Percentiles rank a stretch among this genome's conserved stretches.
phyloP scores from a whole-genome alignment of 2,888 invertebrate species.

The Clivina fossor region DNA sequence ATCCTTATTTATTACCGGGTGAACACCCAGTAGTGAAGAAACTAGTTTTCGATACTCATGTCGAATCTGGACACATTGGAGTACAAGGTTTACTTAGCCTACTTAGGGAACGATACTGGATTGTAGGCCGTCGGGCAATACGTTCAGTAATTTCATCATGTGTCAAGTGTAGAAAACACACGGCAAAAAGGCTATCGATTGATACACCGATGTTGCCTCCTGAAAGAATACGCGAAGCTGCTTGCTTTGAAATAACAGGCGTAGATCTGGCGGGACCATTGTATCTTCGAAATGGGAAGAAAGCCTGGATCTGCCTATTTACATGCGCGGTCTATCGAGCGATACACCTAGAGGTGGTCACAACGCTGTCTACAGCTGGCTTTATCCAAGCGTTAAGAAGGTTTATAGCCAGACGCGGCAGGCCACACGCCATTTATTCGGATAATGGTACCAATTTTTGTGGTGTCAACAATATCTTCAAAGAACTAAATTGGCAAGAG shows the following conservation, averaged over 20 bases:
- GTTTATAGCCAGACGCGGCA: conserved; percentile 44
- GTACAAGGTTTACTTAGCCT: conserved; percentile 36
- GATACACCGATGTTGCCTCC: conserved; percentile 42
- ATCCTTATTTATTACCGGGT: conserved; percentile 41
- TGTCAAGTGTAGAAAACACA: conserved; percentile 38
- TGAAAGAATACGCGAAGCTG: conserved; percentile 42
- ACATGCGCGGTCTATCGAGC: conserved; percentile 47
- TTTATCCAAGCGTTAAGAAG: conserved; percentile 43
- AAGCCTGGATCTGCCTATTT: conserved; percentile 45
- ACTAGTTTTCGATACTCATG: conserved; percentile 32
- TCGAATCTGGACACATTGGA: conserved; percentile 21
- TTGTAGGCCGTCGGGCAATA: conserved; percentile 36
- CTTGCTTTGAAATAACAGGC: conserved; percentile 42
- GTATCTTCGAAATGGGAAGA: conserved; percentile 39
- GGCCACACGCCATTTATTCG: conserved; percentile 43
- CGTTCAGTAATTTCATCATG: conserved; percentile 36
- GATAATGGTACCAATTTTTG: conserved; percentile 49
- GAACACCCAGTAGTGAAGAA: conserved; percentile 38
- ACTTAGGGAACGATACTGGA: conserved; percentile 40
- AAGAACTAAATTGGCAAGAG: conserved; percentile 37
- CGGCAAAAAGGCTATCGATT: conserved; percentile 35
- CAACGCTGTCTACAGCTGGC: conserved; percentile 39
- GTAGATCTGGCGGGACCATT: conserved; percentile 47
- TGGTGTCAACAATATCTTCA: conserved; percentile 39
- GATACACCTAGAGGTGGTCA: conserved; percentile 47